A percentile compares a stretch with the other conserved stretches of the same genome.
These are phyloP conservation scores for Gallinago undulata DNA, from an alignment of 2,113 vertebrate species.

Conservation along the genomic window DNA sequence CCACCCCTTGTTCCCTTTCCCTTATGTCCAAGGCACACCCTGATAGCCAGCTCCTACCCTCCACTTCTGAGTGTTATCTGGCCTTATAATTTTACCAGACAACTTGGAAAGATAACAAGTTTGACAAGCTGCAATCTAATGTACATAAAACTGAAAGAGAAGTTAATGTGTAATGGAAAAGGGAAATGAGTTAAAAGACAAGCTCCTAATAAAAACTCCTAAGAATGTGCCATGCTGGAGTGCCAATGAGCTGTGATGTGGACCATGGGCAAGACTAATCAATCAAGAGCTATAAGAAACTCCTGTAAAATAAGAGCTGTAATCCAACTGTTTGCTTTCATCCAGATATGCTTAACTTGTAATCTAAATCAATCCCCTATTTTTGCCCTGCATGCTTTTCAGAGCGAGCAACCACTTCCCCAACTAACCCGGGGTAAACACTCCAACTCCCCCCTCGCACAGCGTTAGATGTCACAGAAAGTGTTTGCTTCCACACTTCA, in stretches of 20 bases:
- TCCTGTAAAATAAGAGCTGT: neutral
- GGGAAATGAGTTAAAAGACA: neutral
- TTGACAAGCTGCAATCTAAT: neutral
- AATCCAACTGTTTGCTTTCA: neutral
- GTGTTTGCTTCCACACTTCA: neutral
- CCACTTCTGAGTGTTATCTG: neutral
- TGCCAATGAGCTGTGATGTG: neutral
- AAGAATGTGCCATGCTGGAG: neutral
- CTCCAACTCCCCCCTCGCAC: neutral
- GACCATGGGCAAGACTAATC: neutral
- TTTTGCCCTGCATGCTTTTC: neutral
- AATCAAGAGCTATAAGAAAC: neutral
- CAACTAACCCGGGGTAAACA: neutral
- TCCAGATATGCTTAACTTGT: neutral
- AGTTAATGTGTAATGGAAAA: neutral
- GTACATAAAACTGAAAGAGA: neutral
- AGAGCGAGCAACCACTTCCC: neutral
- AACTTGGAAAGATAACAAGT: neutral
- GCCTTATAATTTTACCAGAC: neutral
- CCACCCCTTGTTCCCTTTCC: neutral
- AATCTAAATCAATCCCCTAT: neutral
- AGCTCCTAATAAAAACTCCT: neutral
- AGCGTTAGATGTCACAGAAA: neutral
- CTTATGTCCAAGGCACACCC: neutral
- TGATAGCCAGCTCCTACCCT: neutral